phyloP scores from a whole-genome alignment of 2,888 invertebrate species.

The Tetramorium bicarinatum region DNA sequence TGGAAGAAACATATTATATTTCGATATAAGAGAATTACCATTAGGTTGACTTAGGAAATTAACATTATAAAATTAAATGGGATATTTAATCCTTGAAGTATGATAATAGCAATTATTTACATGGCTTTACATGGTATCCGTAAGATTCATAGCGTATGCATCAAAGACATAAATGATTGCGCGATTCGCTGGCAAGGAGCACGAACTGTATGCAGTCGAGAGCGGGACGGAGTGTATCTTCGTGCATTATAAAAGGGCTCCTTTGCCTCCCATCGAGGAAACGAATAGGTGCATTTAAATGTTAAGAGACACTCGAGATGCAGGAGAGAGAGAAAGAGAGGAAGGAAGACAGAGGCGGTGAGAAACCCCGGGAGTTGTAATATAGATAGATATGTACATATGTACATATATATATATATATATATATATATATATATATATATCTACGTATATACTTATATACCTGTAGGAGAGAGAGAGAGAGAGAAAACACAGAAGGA shows the following conservation, averaged over 20 bases:
- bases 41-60: background rate
- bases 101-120: conserved; percentile 27
- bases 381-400: conserved; percentile 7
- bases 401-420: background rate
- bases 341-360: conserved; percentile 34
- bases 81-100: conserved; percentile 7
- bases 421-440: conserved; percentile 38
- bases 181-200: conserved; percentile 30
- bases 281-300: conserved; percentile 71
- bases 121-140: background rate
- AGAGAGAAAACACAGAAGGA: conserved; percentile 67
- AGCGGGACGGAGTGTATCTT: conserved; percentile 40
- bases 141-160: conserved; percentile 27
- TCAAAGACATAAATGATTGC: conserved; percentile 41
- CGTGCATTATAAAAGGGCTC: conserved; percentile 46
- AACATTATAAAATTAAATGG: conserved; percentile 6
- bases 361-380: conserved; percentile 46
- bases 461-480: conserved; percentile 13
- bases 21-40: background rate
- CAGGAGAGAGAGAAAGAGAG: conserved; percentile 40
- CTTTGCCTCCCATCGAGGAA: conserved; percentile 51
- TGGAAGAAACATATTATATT: background rate
- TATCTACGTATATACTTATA: conserved; percentile 28
- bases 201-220: background rate
- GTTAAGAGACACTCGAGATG: conserved; percentile 73